Base-by-base conservation (phyloP, 2,888 invertebrate genomes). In the Drosophila formosana region DNA sequence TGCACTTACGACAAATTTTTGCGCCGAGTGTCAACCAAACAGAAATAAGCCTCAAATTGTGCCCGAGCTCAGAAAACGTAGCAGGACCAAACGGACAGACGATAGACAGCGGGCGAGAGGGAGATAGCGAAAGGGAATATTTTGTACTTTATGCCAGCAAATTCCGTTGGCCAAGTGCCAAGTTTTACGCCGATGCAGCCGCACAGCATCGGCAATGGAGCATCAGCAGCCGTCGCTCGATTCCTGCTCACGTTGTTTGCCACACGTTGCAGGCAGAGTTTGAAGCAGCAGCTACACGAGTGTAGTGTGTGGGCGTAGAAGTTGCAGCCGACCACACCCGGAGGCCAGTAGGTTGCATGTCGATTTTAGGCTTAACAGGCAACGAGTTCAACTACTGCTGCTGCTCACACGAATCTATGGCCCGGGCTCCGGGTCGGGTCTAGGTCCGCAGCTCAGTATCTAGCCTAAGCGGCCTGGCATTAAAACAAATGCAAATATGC, bases 131-230 rank as follows among this genome's bases (percentile, higher is more conserved):
- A 13, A 56, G 66, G 85, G 80, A 87, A 82, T 86, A 86, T 82
- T 84, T 84, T 86, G 86, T 88, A 82, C 75, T 85, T 85, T 82
- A 85, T 80, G 83, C 86, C 83, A 64, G 80, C 58, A 82, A 81
- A 88, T 85, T 74, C 83, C 72, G 86, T 86, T 84, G 84, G 84
- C 84, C 69, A 86, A 82, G 84, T 80, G 84, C 84, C 84, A 84
- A 88, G 74, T 78, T 85, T 86, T 78, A 70, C 86, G 78, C 83
- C 88, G 76, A 52, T 71, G 78, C 67, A 79, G 65, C 85, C 76
- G 55, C 66, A 65, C 84, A 78, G 72, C 78, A 72, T 66, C 69
- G 39, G 57, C 60, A 43, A 58, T 57, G 65, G 51, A 58, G 43
- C 68, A 63, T 51, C 64, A 47, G 64, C 57, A 67, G 55, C 52